Evolutionary conservation across 2,113 vertebrate species (phyloP), one percentile per base, ranked within the genome.

Genomic region (Lates calcarifer): DNA sequence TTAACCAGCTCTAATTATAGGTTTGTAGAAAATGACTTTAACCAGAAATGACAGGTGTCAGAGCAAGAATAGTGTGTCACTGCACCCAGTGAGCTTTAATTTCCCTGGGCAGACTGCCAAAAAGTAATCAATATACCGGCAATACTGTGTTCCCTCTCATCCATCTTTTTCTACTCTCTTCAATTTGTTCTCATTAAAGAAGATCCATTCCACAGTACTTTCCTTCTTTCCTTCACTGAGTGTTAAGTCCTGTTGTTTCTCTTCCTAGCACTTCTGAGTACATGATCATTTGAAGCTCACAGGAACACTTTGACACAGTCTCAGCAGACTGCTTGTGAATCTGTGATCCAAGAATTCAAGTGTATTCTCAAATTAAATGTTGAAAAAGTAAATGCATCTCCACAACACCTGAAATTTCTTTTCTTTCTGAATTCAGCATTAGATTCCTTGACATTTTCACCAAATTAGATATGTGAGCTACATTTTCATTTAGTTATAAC

Each of bases 141-240:
- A 91, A 88, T 67, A 67, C 61, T 22, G 61, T 51, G 56, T 73
- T 55, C 56, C 58, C 29, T 5, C 6, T 58, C 80, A 65, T 74
- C 79, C 68, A 28, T 88, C 82, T 77, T 67, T 67, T 31, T 63
- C 79, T 45, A 45, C 77, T 80, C 15, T 9, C 70, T 67, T 72
- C 62, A 84, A 86, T 91, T 91, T 90, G 83, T 83, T 58, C 85
- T 87, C 66, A 85, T 89, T 90, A 84, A 67, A 79, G 37, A 45
- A 24, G 75, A 83, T 79, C 66, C 77, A 81, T 88, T 65, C 45
- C 45, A 2, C 29, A 53, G 66, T 6, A 10, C 58, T 72, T 37
- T 51, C 65, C 33, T 6, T 73, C 69, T 71, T 49, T 62, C 55
- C 61, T 55, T 56, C 45, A 57, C 60, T 75, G 66, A 24, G 62